phyloP scores from a whole-genome alignment of 2,113 vertebrate genomes.

The Xyliphius kryptos region DNA sequence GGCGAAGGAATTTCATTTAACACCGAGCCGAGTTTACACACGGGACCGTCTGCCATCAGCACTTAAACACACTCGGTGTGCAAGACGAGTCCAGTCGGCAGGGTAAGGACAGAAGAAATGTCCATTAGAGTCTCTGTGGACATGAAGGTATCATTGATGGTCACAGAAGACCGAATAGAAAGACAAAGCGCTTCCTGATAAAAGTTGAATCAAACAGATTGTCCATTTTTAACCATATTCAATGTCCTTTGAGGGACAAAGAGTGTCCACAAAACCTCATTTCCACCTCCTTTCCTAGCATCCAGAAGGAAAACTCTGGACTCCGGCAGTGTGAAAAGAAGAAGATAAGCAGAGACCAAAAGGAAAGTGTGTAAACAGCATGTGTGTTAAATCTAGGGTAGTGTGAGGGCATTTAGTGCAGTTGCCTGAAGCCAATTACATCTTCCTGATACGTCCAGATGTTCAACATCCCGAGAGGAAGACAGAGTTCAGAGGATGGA shows the following conservation, averaged over 20 bases:
- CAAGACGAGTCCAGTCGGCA: constrained; percentile 13
- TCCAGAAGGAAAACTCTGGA: too few relatives aligned
- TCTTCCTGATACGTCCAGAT: too few relatives aligned
- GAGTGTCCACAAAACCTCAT: constrained; percentile 14
- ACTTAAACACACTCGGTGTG: constrained; percentile 26
- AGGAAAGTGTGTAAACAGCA: constrained; percentile 41
- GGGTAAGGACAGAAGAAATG: constrained; percentile 2
- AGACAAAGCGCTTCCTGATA: background rate
- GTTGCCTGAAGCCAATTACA: constrained; percentile 3
- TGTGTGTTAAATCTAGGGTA: constrained; percentile 22
- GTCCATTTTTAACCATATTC: constrained; percentile 6
- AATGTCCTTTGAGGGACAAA: constrained; percentile 18
- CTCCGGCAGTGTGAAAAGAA: constrained; percentile 35
- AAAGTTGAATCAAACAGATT: background rate
- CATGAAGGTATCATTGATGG: constrained; percentile 9
- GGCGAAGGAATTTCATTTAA: constrained; percentile 32
- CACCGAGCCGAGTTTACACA: constrained; percentile 20
- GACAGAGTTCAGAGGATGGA: too few relatives aligned
- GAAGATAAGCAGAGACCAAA: constrained; percentile 52
- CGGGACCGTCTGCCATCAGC: constrained; percentile 18
- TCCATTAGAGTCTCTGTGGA: constrained; percentile 6
- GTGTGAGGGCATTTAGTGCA: constrained; percentile 6
- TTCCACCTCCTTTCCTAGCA: background rate
- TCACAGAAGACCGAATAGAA: background rate
- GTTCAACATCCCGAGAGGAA: too few relatives aligned